These are phyloP conservation scores for Eclectus roratus DNA, from an alignment of 2,113 vertebrate genomes.

Conservation along the genomic window DNA sequence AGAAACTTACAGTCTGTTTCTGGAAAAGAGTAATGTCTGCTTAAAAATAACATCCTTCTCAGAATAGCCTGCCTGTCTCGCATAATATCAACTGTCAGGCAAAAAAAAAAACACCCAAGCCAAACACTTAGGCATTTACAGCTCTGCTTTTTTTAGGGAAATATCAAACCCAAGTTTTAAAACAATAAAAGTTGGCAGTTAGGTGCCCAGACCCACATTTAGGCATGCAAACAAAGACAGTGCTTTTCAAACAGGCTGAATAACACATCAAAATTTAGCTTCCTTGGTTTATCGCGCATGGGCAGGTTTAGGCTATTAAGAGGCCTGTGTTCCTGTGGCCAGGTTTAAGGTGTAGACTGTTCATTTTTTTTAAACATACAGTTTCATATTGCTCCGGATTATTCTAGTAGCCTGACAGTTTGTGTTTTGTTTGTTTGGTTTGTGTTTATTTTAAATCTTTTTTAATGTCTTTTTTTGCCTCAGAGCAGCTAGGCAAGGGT, in stretches of 20 bases:
- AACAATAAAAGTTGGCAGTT: background rate
- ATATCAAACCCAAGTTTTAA: background rate
- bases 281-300: background rate
- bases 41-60: conserved; percentile 45
- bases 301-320: background rate
- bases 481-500: background rate
- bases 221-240: background rate
- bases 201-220: background rate
- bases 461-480: background rate
- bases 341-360: background rate
- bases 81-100: background rate
- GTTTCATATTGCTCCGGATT: background rate
- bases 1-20: conserved; percentile 31
- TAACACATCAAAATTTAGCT: background rate
- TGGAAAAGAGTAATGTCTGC: conserved; percentile 17
- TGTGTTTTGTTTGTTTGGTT: accelerated
- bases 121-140: background rate
- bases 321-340: background rate
- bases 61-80: conserved; percentile 9
- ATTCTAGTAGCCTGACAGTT: background rate
- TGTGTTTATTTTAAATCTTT: background rate
- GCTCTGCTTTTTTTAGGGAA: background rate
- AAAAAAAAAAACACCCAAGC: background rate
- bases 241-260: background rate
- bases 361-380: background rate